Conservation (phyloP, 2,888 invertebrate genomes). For the Microplitis deprimator region DNA sequence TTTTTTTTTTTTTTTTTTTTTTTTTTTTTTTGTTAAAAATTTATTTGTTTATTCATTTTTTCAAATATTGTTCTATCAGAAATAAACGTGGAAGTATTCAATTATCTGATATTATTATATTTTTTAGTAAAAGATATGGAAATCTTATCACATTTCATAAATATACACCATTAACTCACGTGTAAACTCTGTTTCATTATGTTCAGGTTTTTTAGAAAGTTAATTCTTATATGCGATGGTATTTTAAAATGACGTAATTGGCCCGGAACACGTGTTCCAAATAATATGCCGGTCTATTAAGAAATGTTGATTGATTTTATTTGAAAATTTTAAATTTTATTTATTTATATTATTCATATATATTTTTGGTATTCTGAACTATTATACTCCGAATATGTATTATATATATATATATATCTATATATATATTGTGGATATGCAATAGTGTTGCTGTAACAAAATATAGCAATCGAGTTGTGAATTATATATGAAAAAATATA, state of each 20-base stretch:
- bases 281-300: not conserved
- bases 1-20: too few species aligned
- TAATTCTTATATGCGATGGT: not conserved
- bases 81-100: not conserved
- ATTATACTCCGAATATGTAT: too few species aligned
- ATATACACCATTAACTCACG: not conserved
- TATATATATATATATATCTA: too few species aligned
- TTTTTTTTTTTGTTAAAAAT: too few species aligned
- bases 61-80: too few species aligned
- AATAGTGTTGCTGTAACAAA: too few species aligned
- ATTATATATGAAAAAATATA: too few species aligned
- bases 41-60: too few species aligned
- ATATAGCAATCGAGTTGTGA: too few species aligned
- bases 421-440: too few species aligned
- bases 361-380: too few species aligned
- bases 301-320: not conserved
- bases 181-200: not conserved
- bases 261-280: not conserved
- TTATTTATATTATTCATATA: too few species aligned
- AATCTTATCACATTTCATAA: not conserved
- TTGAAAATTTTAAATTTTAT: not conserved
- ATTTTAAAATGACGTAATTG: not conserved
- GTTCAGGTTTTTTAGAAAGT: not conserved
- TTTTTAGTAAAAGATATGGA: not conserved
- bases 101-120: not conserved